A percentile compares a stretch with the other conserved stretches of the same genome.
phyloP scores from a whole-genome alignment of 2,888 invertebrate species.

The Lycophotia porphyrea region DNA sequence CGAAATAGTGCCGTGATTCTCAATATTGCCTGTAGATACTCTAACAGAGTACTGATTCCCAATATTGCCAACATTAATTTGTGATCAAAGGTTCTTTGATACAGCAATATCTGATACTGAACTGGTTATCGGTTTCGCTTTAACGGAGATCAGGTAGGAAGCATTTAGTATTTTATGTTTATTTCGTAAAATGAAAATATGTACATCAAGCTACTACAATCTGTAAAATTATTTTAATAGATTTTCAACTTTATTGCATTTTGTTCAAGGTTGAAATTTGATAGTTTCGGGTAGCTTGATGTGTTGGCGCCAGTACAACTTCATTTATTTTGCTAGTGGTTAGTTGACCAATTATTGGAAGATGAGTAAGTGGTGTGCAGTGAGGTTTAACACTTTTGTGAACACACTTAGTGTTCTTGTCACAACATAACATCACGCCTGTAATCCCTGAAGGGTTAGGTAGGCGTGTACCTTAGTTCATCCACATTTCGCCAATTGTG shows the following conservation, averaged over 20 bases:
- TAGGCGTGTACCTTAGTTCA: too few relatives aligned
- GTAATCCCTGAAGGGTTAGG: too few relatives aligned
- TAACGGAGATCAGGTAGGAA: not conserved
- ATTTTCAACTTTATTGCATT: too few relatives aligned
- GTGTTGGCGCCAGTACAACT: too few relatives aligned
- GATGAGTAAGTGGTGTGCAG: not conserved
- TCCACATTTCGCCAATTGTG: too few relatives aligned
- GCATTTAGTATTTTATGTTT: not conserved
- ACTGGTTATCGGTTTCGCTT: not conserved
- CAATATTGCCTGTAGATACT: constrained; percentile 14
- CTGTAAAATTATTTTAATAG: too few relatives aligned
- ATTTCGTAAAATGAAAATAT: not conserved
- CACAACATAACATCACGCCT: too few relatives aligned
- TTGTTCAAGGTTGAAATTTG: too few relatives aligned
- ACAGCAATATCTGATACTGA: constrained; percentile 10
- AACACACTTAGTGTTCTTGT: too few relatives aligned
- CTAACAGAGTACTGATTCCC: not conserved
- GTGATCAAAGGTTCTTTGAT: constrained; percentile 12
- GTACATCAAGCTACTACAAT: too few relatives aligned
- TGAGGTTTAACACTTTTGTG: not conserved
- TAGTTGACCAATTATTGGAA: not conserved
- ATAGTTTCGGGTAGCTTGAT: too few relatives aligned
- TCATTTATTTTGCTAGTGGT: not conserved
- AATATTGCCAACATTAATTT: constrained; percentile 28
- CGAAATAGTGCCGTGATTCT: not conserved